phyloP scores from a whole-genome alignment of 1,140 invertebrate species.

The Rhopalosiphum maidis region DNA sequence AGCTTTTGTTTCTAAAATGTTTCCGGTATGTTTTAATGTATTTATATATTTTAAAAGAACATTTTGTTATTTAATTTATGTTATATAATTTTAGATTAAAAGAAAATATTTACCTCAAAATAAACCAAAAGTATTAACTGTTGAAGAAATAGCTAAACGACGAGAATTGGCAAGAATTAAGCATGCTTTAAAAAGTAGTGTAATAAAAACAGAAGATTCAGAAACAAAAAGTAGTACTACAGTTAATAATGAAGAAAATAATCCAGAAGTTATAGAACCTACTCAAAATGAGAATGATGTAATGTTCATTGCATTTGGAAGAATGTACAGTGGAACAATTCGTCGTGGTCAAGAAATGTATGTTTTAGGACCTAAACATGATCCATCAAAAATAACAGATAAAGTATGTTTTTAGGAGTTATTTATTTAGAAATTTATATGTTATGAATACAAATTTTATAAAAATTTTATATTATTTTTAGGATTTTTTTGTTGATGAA shows the following conservation, averaged over 20 bases:
- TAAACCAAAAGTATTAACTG: constrained; percentile 74
- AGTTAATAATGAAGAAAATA: constrained; percentile 13
- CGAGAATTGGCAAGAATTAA: constrained; percentile 65
- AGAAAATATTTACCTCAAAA: constrained; percentile 75
- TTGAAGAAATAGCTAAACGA: constrained; percentile 76
- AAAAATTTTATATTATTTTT: constrained; percentile 25
- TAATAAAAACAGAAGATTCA: neutral
- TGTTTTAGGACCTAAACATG: constrained; percentile 89
- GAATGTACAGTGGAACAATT: constrained; percentile 90
- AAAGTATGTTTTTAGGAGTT: constrained; percentile 60
- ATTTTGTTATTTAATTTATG: constrained; percentile 38
- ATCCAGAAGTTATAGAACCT: neutral
- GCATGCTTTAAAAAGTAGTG: constrained; percentile 18
- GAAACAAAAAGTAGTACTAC: neutral
- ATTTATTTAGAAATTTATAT: neutral
- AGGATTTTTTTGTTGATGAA: constrained; percentile 64
- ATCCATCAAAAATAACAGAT: constrained; percentile 71
- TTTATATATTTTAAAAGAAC: neutral
- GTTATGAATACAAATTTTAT: neutral
- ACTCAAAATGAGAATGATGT: constrained; percentile 65
- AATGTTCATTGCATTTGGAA: constrained; percentile 89
- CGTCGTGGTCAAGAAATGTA: constrained; percentile 77
- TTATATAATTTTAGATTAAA: constrained; percentile 63
- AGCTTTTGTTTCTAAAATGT: constrained; percentile 96
- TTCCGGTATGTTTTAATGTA: constrained; percentile 68